Base-by-base conservation (phyloP, 2,113 vertebrate species). In the Hyla sarda region DNA sequence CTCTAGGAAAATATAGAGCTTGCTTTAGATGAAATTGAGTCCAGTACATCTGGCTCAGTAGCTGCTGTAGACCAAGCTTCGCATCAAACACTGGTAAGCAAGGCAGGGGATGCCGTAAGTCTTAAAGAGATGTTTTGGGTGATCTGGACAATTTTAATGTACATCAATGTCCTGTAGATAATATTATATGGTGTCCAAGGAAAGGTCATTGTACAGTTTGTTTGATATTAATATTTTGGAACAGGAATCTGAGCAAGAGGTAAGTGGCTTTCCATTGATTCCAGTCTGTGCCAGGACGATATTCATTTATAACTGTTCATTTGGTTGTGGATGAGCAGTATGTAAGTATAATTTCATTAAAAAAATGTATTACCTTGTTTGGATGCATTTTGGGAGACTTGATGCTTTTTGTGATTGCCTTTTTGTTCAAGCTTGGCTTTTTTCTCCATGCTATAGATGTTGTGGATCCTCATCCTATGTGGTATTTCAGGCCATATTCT, bases 1-100 rank as follows among this genome's bases (percentile, higher is more conserved):
- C 21, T 89, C 88, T 93, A 99, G 98, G 98, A 99, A 92, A 98
- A 98, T 92, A 96, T 99, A 89, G 97, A 98, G 88, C 92, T 99
- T 88, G 92, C 93, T 47, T 97, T 99, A 95, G 94, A 98, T 87
- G 98, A 98, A 88, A 91, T 96, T 89, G 97, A 99, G 90, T 94
- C 96, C 16, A 90, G 89, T 89, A 91, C 89, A 58, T 96, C 94
- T 54, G 93, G 92, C 90, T 97, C 97, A 34, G 93, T 99, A 90
- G 96, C 97, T 1, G 94, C 93, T 88, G 92, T 99, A 90, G 98
- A 99, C 92, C 96, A 99, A 90, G 91, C 97, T 52, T 98, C 97
- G 0, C 93, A 96, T 88, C 98, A 99, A 92, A 94, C 97, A 30
- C 93, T 99, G 97, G 98, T 99, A 97, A 96, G 97, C 71, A 87